Conservation (phyloP, 2,113 vertebrate species). For the Mus pahari region DNA sequence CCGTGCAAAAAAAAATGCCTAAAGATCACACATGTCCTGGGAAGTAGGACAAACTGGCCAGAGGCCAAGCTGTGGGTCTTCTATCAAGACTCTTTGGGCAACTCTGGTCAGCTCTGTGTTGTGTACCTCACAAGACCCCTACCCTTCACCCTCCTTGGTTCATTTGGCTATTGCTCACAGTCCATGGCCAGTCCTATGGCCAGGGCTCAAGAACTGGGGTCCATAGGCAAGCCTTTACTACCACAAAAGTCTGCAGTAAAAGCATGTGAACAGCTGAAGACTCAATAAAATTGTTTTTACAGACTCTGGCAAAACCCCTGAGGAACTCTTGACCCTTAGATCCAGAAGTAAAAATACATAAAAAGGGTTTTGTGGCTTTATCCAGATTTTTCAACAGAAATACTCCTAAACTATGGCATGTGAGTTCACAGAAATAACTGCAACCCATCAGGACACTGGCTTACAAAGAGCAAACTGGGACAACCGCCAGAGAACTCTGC, state of each 20-base stretch:
- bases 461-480: background rate
- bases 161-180: background rate
- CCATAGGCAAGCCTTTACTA: background rate
- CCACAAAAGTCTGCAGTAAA: background rate
- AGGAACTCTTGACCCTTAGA: background rate
- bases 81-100: background rate
- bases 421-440: background rate
- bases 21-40: background rate
- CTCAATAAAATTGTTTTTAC: background rate
- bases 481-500: background rate
- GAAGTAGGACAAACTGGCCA: background rate
- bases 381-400: background rate
- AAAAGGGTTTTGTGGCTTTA: background rate
- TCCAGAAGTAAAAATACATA: background rate
- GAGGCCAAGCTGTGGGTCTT: background rate
- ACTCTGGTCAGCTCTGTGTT: background rate
- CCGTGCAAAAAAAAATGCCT: background rate
- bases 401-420: background rate
- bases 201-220: background rate
- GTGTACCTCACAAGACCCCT: background rate
- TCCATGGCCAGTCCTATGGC: background rate
- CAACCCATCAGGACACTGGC: constrained; percentile 52
- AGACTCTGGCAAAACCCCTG: background rate
- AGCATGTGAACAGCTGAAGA: background rate
- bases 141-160: too few species aligned